These are phyloP conservation scores for Muraenolepis orangiensis DNA, from an alignment of 2,797 vertebrate species.

Conservation along the genomic window DNA sequence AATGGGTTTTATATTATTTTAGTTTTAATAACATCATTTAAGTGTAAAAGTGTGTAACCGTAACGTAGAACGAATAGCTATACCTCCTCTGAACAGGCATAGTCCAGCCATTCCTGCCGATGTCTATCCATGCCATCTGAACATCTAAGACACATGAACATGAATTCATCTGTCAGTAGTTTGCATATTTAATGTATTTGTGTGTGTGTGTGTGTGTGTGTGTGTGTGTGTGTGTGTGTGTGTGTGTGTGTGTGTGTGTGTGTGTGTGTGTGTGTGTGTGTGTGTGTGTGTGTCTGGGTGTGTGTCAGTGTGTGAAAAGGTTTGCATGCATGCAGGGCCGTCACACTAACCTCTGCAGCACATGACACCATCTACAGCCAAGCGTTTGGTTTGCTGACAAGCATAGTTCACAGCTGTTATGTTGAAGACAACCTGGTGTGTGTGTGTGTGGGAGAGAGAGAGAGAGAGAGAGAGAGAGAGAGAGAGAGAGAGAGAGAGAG, in stretches of 20 bases:
- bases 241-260: neutral
- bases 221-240: neutral
- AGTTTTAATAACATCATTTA: neutral
- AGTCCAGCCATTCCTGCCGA: constrained; percentile 91
- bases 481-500: neutral
- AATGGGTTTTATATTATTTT: neutral
- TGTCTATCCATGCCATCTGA: constrained; percentile 95
- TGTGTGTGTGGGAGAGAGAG: neutral
- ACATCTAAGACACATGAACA: constrained; percentile 72
- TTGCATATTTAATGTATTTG: neutral
- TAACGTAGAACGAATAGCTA: neutral
- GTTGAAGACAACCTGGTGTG: constrained; percentile 84
- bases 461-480: neutral
- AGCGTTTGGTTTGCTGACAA: constrained; percentile 78
- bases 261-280: neutral
- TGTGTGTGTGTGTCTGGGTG: neutral
- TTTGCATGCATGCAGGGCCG: neutral
- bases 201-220: neutral
- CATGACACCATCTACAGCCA: constrained; percentile 92
- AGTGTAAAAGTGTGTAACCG: neutral
- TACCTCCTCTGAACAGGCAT: constrained; percentile 83
- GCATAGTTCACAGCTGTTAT: constrained; percentile 82
- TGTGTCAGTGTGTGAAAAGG: neutral
- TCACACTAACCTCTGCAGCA: constrained; percentile 84
- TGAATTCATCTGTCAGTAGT: neutral